Conservation (phyloP, 2,888 invertebrate species). For the Meghimatium bilineatum region DNA sequence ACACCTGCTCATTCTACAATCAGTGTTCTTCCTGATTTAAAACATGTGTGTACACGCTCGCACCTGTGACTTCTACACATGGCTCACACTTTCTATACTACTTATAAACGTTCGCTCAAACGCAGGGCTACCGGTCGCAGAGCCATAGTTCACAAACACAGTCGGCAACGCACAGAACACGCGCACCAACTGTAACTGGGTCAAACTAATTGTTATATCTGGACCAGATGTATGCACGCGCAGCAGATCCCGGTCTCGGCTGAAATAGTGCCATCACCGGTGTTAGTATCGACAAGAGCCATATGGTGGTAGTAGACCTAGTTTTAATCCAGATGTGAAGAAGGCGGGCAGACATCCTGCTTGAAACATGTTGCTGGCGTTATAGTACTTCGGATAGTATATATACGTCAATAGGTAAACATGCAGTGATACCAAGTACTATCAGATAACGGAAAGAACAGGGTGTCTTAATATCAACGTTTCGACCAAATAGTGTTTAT, state of each 20-base stretch:
- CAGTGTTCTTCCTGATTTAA: background rate
- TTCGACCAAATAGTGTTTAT: too few relatives aligned
- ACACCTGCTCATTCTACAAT: background rate
- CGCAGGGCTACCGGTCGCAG: background rate
- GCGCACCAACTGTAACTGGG: background rate
- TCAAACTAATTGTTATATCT: background rate
- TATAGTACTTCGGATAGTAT: too few relatives aligned
- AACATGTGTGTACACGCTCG: background rate
- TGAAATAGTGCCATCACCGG: constrained; percentile 3
- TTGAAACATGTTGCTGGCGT: background rate
- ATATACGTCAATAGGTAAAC: too few relatives aligned
- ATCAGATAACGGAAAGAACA: too few relatives aligned
- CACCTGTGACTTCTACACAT: background rate
- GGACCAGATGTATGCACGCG: constrained; percentile 12
- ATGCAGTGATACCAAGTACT: too few relatives aligned
- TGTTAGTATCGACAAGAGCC: background rate
- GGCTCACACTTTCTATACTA: background rate
- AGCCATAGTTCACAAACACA: background rate
- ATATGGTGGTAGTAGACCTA: constrained; percentile 17
- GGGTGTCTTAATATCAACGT: too few relatives aligned
- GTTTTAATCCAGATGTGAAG: constrained; percentile 8
- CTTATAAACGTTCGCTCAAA: background rate
- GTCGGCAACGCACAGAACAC: background rate
- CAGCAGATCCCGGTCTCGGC: background rate
- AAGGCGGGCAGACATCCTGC: background rate